Evolutionary conservation across 2,797 vertebrate genomes (phyloP).

Genomic region (Caiman crocodilus): DNA sequence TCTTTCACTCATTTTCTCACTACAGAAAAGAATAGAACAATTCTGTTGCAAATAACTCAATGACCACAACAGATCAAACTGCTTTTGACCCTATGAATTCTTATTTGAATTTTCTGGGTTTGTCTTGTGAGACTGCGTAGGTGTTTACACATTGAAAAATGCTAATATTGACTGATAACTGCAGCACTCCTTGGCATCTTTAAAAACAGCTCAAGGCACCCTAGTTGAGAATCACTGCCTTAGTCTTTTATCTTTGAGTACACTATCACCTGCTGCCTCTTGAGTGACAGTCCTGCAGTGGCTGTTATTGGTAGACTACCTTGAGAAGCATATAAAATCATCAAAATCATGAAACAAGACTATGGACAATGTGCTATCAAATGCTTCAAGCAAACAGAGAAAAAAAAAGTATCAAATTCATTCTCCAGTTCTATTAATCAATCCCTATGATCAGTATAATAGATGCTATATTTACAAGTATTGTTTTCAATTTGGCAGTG

Average conservation of each 20-base stretch:
- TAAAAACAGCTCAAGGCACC: too few species aligned
- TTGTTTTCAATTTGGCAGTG: background rate
- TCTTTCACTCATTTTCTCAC: too few species aligned
- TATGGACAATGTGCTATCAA: background rate
- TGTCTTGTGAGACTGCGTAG: too few species aligned
- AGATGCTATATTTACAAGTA: background rate
- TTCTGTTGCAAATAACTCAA: too few species aligned
- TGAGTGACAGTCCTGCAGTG: background rate
- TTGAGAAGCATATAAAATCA: background rate
- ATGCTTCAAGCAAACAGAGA: background rate
- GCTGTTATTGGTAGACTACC: rapidly evolving
- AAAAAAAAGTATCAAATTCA: background rate
- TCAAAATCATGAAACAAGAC: background rate
- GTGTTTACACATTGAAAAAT: too few species aligned
- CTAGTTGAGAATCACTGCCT: background rate
- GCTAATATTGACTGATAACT: too few species aligned
- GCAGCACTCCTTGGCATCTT: too few species aligned
- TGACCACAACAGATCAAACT: too few species aligned
- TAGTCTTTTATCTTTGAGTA: background rate
- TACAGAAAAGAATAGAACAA: too few species aligned
- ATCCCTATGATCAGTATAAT: background rate
- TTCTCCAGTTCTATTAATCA: background rate
- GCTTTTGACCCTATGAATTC: too few species aligned
- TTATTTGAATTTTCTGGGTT: too few species aligned
- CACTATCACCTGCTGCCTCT: background rate